A percentile compares a stretch with the other conserved stretches of the same genome.
phyloP scores from a whole-genome alignment of 1,140 invertebrate genomes.

The Bacillus rossius region DNA sequence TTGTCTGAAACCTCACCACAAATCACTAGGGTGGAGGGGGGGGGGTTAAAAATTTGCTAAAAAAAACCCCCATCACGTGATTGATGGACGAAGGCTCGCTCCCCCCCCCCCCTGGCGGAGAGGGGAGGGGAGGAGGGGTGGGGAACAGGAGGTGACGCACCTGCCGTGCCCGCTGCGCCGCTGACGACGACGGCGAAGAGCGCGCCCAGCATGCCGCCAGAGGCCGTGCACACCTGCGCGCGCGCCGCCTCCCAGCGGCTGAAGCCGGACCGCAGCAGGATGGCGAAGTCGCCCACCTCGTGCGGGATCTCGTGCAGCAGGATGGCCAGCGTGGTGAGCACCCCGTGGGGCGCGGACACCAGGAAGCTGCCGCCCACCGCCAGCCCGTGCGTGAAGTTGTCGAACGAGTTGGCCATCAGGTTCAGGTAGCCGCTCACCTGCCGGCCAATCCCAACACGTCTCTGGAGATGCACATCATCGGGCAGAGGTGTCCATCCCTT shows the following conservation, averaged over 20 bases:
- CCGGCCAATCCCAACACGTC: background rate
- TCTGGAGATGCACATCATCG: too few species aligned
- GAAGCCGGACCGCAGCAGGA: conserved; percentile 90
- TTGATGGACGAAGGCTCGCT: too few species aligned
- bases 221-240: conserved; percentile 85
- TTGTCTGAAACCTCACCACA: too few species aligned
- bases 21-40: too few species aligned
- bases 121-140: too few species aligned
- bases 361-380: conserved; percentile 94
- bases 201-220: conserved; percentile 81
- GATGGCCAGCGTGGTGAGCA: conserved; percentile 91
- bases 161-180: conserved; percentile 62
- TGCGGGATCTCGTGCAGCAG: conserved; percentile 95
- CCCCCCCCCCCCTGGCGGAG: too few species aligned
- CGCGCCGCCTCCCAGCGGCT: conserved; percentile 88
- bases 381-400: conserved; percentile 96
- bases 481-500: too few species aligned
- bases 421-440: conserved; percentile 76
- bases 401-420: conserved; percentile 90
- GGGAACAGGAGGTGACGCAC: background rate
- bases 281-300: conserved; percentile 96
- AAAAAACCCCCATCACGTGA: too few species aligned
- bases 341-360: conserved; percentile 78
- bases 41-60: too few species aligned
- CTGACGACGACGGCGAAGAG: conserved; percentile 77